A percentile compares a stretch with the other conserved stretches of the same genome.
These are phyloP conservation scores for Drosophila erecta DNA, from an alignment of 1,140 invertebrate species.

Conservation along the genomic window DNA sequence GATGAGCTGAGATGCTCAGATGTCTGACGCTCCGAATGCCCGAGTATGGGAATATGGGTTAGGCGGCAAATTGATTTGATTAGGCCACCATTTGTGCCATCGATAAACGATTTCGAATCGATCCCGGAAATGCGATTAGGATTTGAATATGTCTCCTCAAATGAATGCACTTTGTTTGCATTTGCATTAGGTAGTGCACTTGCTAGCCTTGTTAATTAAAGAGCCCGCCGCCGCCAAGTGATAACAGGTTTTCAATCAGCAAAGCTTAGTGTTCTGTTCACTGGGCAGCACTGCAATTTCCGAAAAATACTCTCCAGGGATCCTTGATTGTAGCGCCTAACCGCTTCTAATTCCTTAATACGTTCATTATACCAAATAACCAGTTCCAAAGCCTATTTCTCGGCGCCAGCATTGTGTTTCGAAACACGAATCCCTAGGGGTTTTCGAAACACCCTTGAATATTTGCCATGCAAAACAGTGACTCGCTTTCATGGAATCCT, in stretches of 20 bases:
- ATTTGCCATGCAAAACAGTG: constrained; percentile 6
- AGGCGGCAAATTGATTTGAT: constrained; percentile 43
- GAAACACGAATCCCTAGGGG: constrained; percentile 1
- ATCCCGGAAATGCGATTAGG: constrained; percentile 38
- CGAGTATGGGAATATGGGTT: constrained; percentile 22
- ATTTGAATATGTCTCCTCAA: constrained; percentile 9
- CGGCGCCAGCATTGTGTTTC: not conserved
- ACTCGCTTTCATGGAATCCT: constrained; percentile 1
- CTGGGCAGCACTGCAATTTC: too few species aligned
- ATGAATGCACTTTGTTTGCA: constrained; percentile 8
- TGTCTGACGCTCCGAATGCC: not conserved
- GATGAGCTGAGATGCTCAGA: constrained; percentile 15
- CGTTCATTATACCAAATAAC: constrained; percentile 11
- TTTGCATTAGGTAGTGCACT: too few species aligned
- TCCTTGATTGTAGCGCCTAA: not conserved
- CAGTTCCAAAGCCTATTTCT: constrained; percentile 2
- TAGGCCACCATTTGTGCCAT: constrained; percentile 43
- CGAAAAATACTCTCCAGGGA: not conserved
- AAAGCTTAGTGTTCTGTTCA: too few species aligned
- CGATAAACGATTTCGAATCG: constrained; percentile 38
- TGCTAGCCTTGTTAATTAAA: too few species aligned
- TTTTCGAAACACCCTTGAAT: constrained; percentile 13
- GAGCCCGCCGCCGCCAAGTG: too few species aligned
- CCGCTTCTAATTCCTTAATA: constrained; percentile 3
- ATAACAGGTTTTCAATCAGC: too few species aligned